Evolutionary conservation across 92 coral and sea anemone genomes (phyloP).

Genomic region (Parazoanthus swiftii): DNA sequence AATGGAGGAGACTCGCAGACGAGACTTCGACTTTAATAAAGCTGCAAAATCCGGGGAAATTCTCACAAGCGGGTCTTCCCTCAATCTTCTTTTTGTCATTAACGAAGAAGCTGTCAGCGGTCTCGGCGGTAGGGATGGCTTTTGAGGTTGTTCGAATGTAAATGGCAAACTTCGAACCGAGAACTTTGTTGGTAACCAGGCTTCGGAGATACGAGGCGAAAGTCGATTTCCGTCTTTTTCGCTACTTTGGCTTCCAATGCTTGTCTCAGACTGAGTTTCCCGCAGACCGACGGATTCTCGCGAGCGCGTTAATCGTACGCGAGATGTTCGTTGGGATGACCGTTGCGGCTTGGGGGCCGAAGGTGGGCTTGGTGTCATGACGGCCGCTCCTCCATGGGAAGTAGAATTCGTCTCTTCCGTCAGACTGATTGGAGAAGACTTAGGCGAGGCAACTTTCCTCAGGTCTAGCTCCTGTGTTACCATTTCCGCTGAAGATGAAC

Average conservation of each 20-base stretch:
- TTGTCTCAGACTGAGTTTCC: constrained; percentile 64
- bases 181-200: constrained; percentile 54
- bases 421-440: background rate
- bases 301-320: constrained; percentile 55
- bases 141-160: background rate
- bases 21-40: constrained; percentile 25
- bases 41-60: constrained; percentile 46
- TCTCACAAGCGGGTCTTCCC: constrained; percentile 36
- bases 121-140: constrained; percentile 10
- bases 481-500: background rate
- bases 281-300: constrained; percentile 52
- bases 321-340: constrained; percentile 65
- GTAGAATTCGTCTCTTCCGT: constrained; percentile 8
- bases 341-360: constrained; percentile 52
- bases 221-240: constrained; percentile 51
- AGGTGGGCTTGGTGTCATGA: constrained; percentile 53
- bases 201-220: constrained; percentile 58
- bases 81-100: background rate
- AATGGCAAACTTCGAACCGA: constrained; percentile 36
- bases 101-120: constrained; percentile 34
- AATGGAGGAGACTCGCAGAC: constrained; percentile 16
- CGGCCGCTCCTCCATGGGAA: background rate
- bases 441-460: background rate
- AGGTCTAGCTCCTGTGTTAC: background rate
- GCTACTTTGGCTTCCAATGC: constrained; percentile 50